A percentile compares a stretch with the other conserved stretches of the same genome.
Evolutionary conservation across 1,140 invertebrate species (phyloP).

Genomic region (Trigoniulus corallinus): DNA sequence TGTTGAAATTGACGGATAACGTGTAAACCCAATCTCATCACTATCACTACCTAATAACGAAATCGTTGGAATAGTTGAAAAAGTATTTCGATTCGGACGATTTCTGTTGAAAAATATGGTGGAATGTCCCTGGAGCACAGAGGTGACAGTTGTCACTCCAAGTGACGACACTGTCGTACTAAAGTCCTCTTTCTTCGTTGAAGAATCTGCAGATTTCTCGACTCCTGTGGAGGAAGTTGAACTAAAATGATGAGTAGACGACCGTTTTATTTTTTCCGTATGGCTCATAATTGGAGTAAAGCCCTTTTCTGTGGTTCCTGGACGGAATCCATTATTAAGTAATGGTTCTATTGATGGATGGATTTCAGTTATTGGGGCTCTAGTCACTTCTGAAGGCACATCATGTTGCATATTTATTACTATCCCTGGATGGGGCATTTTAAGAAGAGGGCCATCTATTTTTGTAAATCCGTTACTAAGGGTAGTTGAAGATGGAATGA

Average conservation of each 20-base stretch:
- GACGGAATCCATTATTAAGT: background rate
- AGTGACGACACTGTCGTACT: background rate
- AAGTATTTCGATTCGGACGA: background rate
- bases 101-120: constrained; percentile 4
- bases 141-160: constrained; percentile 3
- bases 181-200: background rate
- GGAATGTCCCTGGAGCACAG: constrained; percentile 6
- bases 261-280: background rate
- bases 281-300: constrained; percentile 6
- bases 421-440: background rate
- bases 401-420: background rate
- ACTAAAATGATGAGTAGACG: no score
- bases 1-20: background rate
- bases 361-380: background rate
- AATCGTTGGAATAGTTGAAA: constrained; percentile 2
- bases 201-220: background rate
- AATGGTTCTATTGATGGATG: background rate
- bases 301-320: constrained; percentile 6
- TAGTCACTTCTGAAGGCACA: background rate
- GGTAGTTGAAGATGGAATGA: background rate
- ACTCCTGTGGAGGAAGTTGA: background rate
- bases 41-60: constrained; percentile 4
- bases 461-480: background rate
- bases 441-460: background rate
- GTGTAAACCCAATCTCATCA: constrained; percentile 1